Conservation (phyloP, 2,888 invertebrate species). For the Cecidostiba fungosa region DNA sequence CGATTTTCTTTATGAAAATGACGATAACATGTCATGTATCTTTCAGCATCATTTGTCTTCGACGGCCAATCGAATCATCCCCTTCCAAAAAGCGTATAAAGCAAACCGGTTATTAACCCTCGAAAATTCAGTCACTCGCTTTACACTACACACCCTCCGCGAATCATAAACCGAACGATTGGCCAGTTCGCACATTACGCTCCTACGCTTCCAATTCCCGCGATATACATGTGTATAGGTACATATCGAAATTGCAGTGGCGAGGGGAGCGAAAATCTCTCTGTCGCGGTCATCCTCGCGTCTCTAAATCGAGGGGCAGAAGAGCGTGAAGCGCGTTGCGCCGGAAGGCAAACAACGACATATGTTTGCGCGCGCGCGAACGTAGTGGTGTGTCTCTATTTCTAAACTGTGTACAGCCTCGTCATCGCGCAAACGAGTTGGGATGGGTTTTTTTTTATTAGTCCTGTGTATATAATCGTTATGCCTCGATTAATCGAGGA, state of each 20-base stretch:
- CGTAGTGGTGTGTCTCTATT: background rate
- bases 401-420: slow-evolving; percentile 28
- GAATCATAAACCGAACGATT: slow-evolving; percentile 25
- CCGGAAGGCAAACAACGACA: slow-evolving; percentile 78
- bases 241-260: slow-evolving; percentile 19
- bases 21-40: too few species aligned
- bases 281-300: slow-evolving; percentile 63
- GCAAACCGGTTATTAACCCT: background rate
- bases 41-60: background rate
- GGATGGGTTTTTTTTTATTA: background rate
- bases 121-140: background rate
- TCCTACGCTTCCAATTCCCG: background rate
- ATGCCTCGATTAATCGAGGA: slow-evolving; percentile 33
- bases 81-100: background rate
- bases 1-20: too few species aligned
- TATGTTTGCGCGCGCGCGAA: slow-evolving; percentile 74
- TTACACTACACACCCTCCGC: background rate
- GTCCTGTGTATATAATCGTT: background rate
- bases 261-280: slow-evolving; percentile 25
- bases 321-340: slow-evolving; percentile 75
- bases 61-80: background rate
- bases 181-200: slow-evolving; percentile 41
- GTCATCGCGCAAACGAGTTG: background rate
- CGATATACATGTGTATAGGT: background rate
- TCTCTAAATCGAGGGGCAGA: slow-evolving; percentile 66